Conservation (phyloP, 2,113 vertebrate genomes). For the Xiphophorus hellerii region DNA sequence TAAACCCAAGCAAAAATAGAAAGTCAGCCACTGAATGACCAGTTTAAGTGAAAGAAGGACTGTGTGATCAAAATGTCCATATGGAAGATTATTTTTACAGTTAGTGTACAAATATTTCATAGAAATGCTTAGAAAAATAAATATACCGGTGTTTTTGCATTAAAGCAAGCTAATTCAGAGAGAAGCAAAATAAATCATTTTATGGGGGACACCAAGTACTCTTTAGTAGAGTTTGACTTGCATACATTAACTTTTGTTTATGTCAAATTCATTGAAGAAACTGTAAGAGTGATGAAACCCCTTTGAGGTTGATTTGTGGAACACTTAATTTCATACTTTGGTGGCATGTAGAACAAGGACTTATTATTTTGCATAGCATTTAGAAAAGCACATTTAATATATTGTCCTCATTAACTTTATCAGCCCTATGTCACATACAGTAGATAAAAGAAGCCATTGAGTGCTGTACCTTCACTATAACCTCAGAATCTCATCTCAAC, state of each 20-base stretch:
- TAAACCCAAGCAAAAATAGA: slow-evolving; percentile 87
- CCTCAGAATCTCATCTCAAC: slow-evolving; percentile 92
- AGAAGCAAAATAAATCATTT: neutral
- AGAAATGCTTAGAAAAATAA: slow-evolving; percentile 11
- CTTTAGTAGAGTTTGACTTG: slow-evolving; percentile 30
- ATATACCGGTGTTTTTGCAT: too few species aligned
- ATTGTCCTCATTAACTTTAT: slow-evolving; percentile 18
- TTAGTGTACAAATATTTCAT: slow-evolving; percentile 2
- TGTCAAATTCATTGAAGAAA: neutral
- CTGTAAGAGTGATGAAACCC: slow-evolving; percentile 1
- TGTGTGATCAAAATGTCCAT: slow-evolving; percentile 8
- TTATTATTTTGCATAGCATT: slow-evolving; percentile 13
- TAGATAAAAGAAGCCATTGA: slow-evolving; percentile 47
- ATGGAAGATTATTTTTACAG: slow-evolving; percentile 3
- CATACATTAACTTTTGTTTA: slow-evolving; percentile 15
- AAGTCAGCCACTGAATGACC: slow-evolving; percentile 63
- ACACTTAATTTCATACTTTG: neutral
- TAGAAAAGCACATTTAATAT: slow-evolving; percentile 6
- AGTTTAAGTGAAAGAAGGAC: slow-evolving; percentile 41
- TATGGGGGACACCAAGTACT: neutral
- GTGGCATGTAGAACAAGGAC: neutral
- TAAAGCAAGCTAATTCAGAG: neutral
- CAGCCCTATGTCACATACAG: slow-evolving; percentile 7
- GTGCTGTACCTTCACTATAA: slow-evolving; percentile 86
- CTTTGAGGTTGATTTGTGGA: neutral